These are phyloP conservation scores for Orthosia incerta DNA, from an alignment of 2,888 invertebrate genomes.

Conservation along the genomic window DNA sequence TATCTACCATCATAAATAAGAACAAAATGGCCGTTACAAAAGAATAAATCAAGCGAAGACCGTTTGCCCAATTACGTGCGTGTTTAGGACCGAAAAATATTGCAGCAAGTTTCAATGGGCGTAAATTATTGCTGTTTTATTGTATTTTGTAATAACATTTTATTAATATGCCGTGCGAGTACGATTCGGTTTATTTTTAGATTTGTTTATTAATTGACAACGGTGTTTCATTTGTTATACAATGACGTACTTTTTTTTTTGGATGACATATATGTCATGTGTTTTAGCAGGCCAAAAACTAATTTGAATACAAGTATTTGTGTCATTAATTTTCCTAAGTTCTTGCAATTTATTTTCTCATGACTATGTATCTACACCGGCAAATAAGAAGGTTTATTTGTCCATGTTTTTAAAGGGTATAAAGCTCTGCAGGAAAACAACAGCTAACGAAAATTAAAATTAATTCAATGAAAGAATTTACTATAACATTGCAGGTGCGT, in stretches of 20 bases:
- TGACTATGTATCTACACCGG: not conserved
- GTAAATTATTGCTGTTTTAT: conserved; percentile 59
- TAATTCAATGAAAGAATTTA: no score
- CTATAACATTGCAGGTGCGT: no score
- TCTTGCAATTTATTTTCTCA: not conserved
- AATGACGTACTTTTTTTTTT: not conserved
- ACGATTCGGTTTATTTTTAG: conserved; percentile 40
- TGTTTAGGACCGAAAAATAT: conserved; percentile 61
- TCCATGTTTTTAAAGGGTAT: no score
- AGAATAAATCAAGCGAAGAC: conserved; percentile 57
- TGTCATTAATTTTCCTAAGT: no score
- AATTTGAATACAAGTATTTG: not conserved
- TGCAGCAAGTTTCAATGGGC: conserved; percentile 52
- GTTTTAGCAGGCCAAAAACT: not conserved
- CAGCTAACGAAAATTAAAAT: no score
- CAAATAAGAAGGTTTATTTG: not conserved
- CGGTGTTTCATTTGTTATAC: conserved; percentile 2
- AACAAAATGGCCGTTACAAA: conserved; percentile 35
- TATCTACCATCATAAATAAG: conserved; percentile 38
- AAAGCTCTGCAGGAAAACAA: no score
- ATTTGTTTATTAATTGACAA: conserved; percentile 40
- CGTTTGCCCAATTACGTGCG: conserved; percentile 55
- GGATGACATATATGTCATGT: not conserved
- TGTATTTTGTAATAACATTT: conserved; percentile 47
- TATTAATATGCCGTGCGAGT: conserved; percentile 26